Evolutionary conservation across 1,140 invertebrate species (phyloP), one percentile per base, ranked within the genome.

Genomic region (Papilio machaon): DNA sequence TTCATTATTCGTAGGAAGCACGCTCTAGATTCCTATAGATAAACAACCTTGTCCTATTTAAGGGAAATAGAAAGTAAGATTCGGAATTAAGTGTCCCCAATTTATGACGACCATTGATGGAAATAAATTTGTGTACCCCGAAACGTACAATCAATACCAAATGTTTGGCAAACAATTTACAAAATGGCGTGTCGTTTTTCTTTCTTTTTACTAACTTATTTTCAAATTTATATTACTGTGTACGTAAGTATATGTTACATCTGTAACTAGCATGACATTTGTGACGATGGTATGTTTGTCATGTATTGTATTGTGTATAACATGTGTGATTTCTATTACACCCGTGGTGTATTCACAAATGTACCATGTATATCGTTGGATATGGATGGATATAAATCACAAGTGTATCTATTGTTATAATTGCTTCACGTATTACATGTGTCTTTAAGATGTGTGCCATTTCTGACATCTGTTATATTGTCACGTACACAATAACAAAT

Each of bases 11-110:
- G 13, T 35, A 11, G 30, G 23, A 67, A 67, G 3, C 13, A 35
- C 30, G 64, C 64, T 67, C 23, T 15, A 5, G 30, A 30, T 35
- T 67, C 23, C 64, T 35, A 30, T 17, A 64, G 30, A 64, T 64
- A 67, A 38, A 67, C 64, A 67, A 67, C 64, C 64, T 67, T 15
- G 64, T 15, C 30, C 64, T 35, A 67, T 67, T 67, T 67, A 67
- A 15, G 13, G 64, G 30, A 30, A 35, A 67, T 67, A 35, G 64
- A 30, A 67, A 67, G 64, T 67, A 35, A 67, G 2, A 67, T 67
- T 67, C 30, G 30, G 30, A 67, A 67, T 67, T 30, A 64, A 64
- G 60, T 15, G 64, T 67, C 64, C 64, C 23, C 64, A 67, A 67
- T 67, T 38, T 67, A 67, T 35, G 64, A 35, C 13, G 4, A 38